Conservation (phyloP, 23 tunicate species). For the Halocynthia aurantium region DNA sequence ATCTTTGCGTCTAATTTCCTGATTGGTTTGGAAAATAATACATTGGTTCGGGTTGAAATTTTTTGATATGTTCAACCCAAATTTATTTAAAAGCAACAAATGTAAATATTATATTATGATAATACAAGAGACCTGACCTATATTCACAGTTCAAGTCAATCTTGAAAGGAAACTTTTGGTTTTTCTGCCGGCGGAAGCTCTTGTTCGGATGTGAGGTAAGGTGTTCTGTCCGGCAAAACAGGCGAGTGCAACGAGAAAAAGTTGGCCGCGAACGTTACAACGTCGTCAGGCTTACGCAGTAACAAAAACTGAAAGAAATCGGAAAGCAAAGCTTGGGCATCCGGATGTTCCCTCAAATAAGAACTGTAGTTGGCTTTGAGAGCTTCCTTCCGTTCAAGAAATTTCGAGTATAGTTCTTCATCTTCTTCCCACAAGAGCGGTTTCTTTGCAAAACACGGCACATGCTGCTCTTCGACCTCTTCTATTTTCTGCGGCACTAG, state of each 20-base stretch:
- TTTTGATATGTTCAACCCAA: no score
- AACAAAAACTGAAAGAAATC: constrained; percentile 70
- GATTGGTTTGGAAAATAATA: no score
- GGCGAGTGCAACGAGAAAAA: constrained; percentile 77
- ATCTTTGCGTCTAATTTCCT: no score
- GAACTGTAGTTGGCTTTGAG: constrained; percentile 53
- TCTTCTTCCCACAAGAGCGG: constrained; percentile 73
- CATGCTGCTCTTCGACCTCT: constrained; percentile 35
- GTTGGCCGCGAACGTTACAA: constrained; percentile 54
- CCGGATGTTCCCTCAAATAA: constrained; percentile 74
- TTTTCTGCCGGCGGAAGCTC: no score
- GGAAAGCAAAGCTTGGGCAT: constrained; percentile 49
- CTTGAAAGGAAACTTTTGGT: no score
- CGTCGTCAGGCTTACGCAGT: constrained; percentile 66
- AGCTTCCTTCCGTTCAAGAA: constrained; percentile 49
- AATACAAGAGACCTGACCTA: no score
- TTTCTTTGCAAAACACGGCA: constrained; percentile 75
- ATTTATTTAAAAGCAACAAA: no score
- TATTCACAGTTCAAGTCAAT: no score
- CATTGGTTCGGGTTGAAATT: no score
- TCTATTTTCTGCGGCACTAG: constrained; percentile 71
- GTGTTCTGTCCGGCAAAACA: constrained; percentile 51
- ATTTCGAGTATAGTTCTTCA: constrained; percentile 57
- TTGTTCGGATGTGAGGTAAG: constrained; percentile 55
- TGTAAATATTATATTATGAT: no score